Conservation (phyloP, 2,113 vertebrate genomes). For the Terrapene triunguis region DNA sequence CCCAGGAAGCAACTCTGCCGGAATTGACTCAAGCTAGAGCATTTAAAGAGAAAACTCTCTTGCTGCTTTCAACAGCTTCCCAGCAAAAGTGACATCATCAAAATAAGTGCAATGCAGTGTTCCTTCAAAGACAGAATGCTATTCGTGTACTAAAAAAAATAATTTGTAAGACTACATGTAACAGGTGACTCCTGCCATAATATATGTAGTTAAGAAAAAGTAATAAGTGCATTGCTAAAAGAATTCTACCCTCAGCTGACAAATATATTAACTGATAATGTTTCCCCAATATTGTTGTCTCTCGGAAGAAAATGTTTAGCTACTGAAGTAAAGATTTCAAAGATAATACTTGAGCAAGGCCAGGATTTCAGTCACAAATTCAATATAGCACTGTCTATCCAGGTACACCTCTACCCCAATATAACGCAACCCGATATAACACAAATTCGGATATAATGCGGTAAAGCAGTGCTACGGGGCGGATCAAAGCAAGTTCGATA, state of each 20-base stretch:
- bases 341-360: not conserved
- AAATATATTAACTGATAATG: not conserved
- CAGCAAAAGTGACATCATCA: not conserved
- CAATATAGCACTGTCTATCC: not conserved
- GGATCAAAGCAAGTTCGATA: too few species aligned
- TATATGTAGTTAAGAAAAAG: not conserved
- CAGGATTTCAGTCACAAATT: not conserved
- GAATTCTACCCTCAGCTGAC: not conserved
- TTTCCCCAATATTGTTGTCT: not conserved
- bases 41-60: conserved; percentile 15
- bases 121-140: not conserved
- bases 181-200: not conserved
- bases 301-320: not conserved
- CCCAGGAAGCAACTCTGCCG: not conserved
- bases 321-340: not conserved
- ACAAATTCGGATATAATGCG: too few species aligned
- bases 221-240: not conserved
- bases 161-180: not conserved
- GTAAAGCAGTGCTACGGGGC: too few species aligned
- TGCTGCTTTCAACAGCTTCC: conserved; percentile 3
- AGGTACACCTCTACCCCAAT: not conserved
- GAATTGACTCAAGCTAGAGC: conserved; percentile 49
- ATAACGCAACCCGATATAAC: too few species aligned
- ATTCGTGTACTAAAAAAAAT: not conserved
- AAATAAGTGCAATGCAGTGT: not conserved